A percentile compares a stretch with the other conserved stretches of the same genome.
These are phyloP conservation scores for Simalia tracyae DNA, from an alignment of 2,797 vertebrate genomes.

Conservation along the genomic window DNA sequence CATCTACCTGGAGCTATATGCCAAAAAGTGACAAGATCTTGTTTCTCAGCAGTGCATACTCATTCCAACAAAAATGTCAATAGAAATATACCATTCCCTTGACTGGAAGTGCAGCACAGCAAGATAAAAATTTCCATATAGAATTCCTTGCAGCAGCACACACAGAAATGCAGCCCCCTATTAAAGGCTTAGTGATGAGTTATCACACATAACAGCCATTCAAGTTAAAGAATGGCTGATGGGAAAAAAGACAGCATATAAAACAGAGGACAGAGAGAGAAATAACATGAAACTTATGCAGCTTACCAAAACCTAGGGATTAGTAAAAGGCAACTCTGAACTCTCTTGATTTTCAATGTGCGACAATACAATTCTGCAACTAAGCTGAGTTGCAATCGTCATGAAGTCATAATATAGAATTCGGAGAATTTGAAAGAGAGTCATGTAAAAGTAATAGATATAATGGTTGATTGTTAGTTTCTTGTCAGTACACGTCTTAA, in stretches of 20 bases:
- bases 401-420: conserved; percentile 14
- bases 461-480: background rate
- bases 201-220: no score
- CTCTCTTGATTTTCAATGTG: conserved; percentile 30
- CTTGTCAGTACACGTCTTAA: background rate
- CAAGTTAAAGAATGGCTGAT: background rate
- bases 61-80: conserved; percentile 7
- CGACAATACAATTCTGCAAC: background rate
- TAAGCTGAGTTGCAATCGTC: conserved; percentile 24
- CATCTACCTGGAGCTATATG: background rate
- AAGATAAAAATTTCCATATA: background rate
- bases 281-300: background rate
- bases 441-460: background rate
- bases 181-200: background rate
- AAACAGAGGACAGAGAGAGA: background rate
- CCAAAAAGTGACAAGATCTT: background rate
- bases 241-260: background rate
- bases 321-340: conserved; percentile 13
- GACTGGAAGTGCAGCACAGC: background rate
- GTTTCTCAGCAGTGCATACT: background rate
- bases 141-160: background rate
- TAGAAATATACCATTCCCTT: background rate
- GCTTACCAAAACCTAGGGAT: background rate
- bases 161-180: background rate
- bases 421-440: conserved; percentile 28